Evolutionary conservation across 1,140 invertebrate species (phyloP), one percentile per base, ranked within the genome.

Genomic region (Drosophila murphyi): DNA sequence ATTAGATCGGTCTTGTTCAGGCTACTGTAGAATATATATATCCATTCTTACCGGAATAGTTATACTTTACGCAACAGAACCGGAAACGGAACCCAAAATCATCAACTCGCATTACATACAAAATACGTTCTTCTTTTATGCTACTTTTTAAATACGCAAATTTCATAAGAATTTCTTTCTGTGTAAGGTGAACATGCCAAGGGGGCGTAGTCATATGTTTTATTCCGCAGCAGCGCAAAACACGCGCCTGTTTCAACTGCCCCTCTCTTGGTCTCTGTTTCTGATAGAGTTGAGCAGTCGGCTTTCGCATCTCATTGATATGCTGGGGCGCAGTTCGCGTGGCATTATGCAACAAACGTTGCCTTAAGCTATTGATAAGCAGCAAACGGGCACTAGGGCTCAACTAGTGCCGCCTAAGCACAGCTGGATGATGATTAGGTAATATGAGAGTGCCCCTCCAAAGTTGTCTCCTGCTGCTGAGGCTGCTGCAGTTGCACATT

Each of bases 231-330:
- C 20, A 20, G 20, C 20, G 50, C 35, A 62, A 43, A 48, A 70
- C 68, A 50, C 57, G 57, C 50, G 37, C 20, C 20, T 65, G 54
- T 57, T 65, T 57, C 29, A 56, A 61, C 20, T 34, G 5, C 35
- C 7, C 6, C 10, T 20, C 50, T 4, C 48, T 8, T 43, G 3
- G 10, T 29, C 4, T 10, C 10, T 28, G 8, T 4, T 10, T 37
- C 5, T 7, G 55, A 10, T 41, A 31, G 34, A 12, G 3, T 37
- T 34, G 41, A 10, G 8, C 59, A 29, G 28, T 12, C 20, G 2
- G 47, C 67, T 71, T 12, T 52, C 52, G 51, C 47, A 77, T 68
- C 77, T 83, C 85, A 88, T 88, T 89, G 85, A 88, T 83, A 88
- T 88, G 76, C 85, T 64, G 70, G 70, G 4, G 39, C 39, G 47